A percentile compares a stretch with the other conserved stretches of the same genome.
Conservation (phyloP, 2,888 invertebrate genomes). For the Drosophila mimetica region DNA sequence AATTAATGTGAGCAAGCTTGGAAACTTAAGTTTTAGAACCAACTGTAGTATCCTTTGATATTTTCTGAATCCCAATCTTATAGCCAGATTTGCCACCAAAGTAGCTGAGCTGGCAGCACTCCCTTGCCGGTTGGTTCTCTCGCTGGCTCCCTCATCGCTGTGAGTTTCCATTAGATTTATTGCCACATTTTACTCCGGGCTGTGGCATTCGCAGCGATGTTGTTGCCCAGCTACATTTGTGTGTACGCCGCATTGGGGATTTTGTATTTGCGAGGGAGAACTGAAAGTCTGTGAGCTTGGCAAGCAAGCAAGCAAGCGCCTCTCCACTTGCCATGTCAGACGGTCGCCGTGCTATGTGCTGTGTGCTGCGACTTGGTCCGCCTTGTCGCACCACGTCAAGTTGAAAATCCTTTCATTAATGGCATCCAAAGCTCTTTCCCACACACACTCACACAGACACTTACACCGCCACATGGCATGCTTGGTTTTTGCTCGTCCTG, state of each 20-base stretch:
- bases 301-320: too few species aligned
- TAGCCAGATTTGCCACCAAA: background rate
- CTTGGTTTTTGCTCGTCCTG: slow-evolving; percentile 41
- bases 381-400: slow-evolving; percentile 56
- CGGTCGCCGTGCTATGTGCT: slow-evolving; percentile 14
- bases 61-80: background rate
- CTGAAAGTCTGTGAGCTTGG: slow-evolving; percentile 22
- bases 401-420: slow-evolving; percentile 82
- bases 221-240: slow-evolving; percentile 55
- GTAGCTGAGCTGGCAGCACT: slow-evolving; percentile 12
- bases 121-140: slow-evolving; percentile 20
- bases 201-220: slow-evolving; percentile 44
- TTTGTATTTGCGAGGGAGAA: slow-evolving; percentile 40
- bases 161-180: slow-evolving; percentile 81
- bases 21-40: background rate
- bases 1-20: background rate
- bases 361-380: slow-evolving; percentile 29
- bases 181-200: slow-evolving; percentile 77
- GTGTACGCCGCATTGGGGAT: slow-evolving; percentile 38
- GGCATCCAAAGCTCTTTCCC: slow-evolving; percentile 59
- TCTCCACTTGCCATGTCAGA: slow-evolving; percentile 52
- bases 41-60: background rate
- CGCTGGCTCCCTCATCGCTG: slow-evolving; percentile 49
- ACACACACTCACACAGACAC: slow-evolving; percentile 2
- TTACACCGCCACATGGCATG: slow-evolving; percentile 8